Conservation (phyloP, 2,797 vertebrate genomes). For the Pangasius sanitwongsei region DNA sequence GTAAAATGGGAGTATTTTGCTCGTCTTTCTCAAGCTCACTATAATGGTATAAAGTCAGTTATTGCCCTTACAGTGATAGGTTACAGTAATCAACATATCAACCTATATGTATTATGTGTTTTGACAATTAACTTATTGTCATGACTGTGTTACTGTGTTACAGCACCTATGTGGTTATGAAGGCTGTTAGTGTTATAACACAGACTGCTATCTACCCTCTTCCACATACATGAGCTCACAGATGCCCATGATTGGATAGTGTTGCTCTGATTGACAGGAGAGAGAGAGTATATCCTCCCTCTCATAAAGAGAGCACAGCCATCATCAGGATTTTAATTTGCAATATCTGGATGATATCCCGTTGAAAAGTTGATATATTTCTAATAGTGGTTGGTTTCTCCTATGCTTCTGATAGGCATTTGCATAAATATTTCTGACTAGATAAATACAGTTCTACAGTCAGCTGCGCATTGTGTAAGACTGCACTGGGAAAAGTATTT, state of each 20-base stretch:
- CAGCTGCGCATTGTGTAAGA: background rate
- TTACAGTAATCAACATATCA: background rate
- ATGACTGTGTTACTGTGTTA: background rate
- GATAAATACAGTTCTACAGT: background rate
- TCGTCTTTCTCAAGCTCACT: background rate
- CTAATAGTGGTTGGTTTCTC: conserved; percentile 37
- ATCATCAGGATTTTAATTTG: background rate
- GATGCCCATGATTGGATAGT: background rate
- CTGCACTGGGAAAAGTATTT: background rate
- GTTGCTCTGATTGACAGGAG: background rate
- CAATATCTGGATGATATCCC: background rate
- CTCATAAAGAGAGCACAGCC: background rate
- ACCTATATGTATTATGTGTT: background rate
- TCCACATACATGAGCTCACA: background rate
- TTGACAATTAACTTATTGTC: background rate
- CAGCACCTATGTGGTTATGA: background rate
- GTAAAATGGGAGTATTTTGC: conserved; percentile 2
- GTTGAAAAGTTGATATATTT: background rate
- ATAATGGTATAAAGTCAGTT: background rate
- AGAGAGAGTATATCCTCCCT: background rate
- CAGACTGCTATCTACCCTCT: background rate
- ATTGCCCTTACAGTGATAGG: background rate
- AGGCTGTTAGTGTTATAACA: background rate
- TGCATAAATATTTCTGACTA: background rate
- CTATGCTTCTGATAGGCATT: conserved; percentile 14